phyloP scores from a whole-genome alignment of 2,888 invertebrate genomes.

The Tetranychus truncatus region DNA sequence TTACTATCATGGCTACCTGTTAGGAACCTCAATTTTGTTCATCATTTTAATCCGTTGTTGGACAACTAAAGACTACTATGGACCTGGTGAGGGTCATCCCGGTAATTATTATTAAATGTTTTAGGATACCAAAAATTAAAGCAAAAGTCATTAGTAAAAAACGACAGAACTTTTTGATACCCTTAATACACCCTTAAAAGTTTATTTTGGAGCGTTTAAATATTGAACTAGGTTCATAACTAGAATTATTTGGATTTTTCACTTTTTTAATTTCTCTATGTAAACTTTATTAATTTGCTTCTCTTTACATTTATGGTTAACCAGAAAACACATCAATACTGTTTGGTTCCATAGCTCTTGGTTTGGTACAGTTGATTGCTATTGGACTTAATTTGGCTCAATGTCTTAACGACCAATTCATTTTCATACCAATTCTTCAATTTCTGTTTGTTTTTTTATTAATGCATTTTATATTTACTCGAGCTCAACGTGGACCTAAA shows the following conservation, averaged over 20 bases:
- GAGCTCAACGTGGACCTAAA: conserved; percentile 11
- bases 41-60: conserved; percentile 18
- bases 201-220: neutral
- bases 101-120: neutral
- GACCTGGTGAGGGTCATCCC: neutral
- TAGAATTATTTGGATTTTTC: neutral
- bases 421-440: conserved; percentile 20
- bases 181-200: neutral
- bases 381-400: conserved; percentile 15
- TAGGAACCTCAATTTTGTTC: conserved; percentile 17
- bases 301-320: too few relatives aligned
- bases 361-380: conserved; percentile 18
- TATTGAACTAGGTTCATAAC: neutral
- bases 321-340: conserved; percentile 19
- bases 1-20: conserved; percentile 17
- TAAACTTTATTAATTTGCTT: neutral
- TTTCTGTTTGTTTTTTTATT: conserved; percentile 18
- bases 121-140: too few relatives aligned
- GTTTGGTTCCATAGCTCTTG: conserved; percentile 18
- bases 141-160: neutral
- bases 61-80: conserved; percentile 3
- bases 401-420: conserved; percentile 16
- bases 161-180: neutral
- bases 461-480: conserved; percentile 21
- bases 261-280: neutral